Conservation (phyloP, 2,113 vertebrate species). For the Neolamprologus falcicula region DNA sequence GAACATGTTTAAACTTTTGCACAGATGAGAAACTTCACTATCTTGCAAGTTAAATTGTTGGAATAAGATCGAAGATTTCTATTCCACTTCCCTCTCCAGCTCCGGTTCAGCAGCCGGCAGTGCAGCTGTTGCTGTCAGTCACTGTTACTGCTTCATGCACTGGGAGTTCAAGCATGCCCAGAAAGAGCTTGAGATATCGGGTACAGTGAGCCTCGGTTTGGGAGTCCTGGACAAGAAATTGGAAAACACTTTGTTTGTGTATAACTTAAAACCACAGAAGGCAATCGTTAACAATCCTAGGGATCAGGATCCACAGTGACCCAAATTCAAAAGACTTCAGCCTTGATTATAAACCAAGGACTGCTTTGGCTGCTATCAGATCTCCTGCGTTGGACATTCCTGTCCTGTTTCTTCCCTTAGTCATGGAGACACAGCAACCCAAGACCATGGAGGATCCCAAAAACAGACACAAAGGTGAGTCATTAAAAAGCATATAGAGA, state of each 20-base stretch:
- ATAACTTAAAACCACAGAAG: slow-evolving; percentile 18
- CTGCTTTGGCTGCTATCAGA: background rate
- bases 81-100: background rate
- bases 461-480: slow-evolving; percentile 27
- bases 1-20: background rate
- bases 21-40: background rate
- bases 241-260: background rate
- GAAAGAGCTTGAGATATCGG: background rate
- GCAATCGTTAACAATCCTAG: background rate
- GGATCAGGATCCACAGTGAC: background rate
- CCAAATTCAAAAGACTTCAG: background rate
- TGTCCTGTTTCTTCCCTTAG: background rate
- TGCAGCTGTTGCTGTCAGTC: slow-evolving; percentile 54
- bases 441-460: slow-evolving; percentile 3
- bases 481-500: background rate
- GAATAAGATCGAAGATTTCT: background rate
- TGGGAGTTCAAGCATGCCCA: background rate
- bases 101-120: background rate
- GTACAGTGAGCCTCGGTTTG: background rate
- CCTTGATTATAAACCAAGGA: background rate
- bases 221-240: background rate
- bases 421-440: slow-evolving; percentile 10
- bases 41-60: background rate
- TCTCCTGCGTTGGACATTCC: background rate
- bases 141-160: background rate